Conservation (phyloP, 2,113 vertebrate species). For the Catharus bicknelli region DNA sequence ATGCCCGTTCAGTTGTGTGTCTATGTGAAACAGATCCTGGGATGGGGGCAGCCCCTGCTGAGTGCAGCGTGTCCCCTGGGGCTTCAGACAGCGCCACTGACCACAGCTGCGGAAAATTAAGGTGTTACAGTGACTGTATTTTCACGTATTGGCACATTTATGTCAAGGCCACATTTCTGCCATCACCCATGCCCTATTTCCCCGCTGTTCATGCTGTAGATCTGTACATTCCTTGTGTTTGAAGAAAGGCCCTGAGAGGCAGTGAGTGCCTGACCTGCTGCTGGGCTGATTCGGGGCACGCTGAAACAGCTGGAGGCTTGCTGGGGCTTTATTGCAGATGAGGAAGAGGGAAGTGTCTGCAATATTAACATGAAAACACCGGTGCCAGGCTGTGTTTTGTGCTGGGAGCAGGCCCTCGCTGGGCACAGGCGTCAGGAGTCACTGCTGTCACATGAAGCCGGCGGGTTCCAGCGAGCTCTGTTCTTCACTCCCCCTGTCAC, state of each 20-base stretch:
- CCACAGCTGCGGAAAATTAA: not conserved
- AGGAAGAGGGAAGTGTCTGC: not conserved
- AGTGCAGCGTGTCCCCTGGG: not conserved
- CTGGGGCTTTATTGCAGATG: not conserved
- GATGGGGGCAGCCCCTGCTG: not conserved
- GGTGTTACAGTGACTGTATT: not conserved
- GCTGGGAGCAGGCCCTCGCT: not conserved
- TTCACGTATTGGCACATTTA: not conserved
- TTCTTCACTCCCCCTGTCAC: not conserved
- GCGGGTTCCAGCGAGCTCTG: not conserved
- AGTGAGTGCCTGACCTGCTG: rapidly evolving
- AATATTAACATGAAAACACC: not conserved
- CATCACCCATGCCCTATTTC: not conserved
- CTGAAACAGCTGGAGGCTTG: not conserved
- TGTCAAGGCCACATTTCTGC: not conserved
- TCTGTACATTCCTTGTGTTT: not conserved
- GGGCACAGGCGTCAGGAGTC: not conserved
- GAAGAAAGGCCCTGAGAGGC: not conserved
- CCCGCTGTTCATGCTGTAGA: not conserved
- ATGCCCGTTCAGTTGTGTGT: slow-evolving; percentile 44
- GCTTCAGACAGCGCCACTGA: not conserved
- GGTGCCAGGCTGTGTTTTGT: not conserved
- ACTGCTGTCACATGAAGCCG: not conserved
- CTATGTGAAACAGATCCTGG: not conserved
- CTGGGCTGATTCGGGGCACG: rapidly evolving